Conservation (phyloP, 2,113 vertebrate genomes). For the Calidris pygmaea region DNA sequence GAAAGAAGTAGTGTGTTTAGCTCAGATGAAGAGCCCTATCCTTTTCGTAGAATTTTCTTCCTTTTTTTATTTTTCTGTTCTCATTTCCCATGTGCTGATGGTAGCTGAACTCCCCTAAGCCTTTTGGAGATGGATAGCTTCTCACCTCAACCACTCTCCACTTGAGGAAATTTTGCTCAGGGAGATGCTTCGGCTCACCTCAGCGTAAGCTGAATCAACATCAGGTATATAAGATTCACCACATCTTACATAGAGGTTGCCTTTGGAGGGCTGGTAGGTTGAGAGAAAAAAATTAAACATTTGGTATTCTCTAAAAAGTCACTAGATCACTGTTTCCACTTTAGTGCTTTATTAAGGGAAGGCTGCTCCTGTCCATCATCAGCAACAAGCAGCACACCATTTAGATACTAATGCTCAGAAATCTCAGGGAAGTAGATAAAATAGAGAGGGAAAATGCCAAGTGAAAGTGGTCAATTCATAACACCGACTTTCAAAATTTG, state of each 20-base stretch:
- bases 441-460: not conserved
- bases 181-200: not conserved
- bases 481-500: not conserved
- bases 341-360: constrained; percentile 8
- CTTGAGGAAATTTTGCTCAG: not conserved
- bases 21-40: not conserved
- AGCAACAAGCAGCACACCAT: not conserved
- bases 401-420: not conserved
- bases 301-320: constrained; percentile 16
- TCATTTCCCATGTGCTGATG: not conserved
- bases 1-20: not conserved
- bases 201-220: not conserved
- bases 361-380: not conserved
- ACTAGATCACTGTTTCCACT: not conserved
- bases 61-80: not conserved
- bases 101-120: not conserved
- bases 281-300: not conserved
- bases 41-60: not conserved
- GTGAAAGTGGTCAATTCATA: not conserved
- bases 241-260: not conserved
- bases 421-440: not conserved
- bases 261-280: not conserved
- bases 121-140: not conserved
- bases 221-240: not conserved
- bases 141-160: not conserved